Evolutionary conservation across 1,140 invertebrate genomes (phyloP).

Genomic region (Muscidifurax raptorellus): DNA sequence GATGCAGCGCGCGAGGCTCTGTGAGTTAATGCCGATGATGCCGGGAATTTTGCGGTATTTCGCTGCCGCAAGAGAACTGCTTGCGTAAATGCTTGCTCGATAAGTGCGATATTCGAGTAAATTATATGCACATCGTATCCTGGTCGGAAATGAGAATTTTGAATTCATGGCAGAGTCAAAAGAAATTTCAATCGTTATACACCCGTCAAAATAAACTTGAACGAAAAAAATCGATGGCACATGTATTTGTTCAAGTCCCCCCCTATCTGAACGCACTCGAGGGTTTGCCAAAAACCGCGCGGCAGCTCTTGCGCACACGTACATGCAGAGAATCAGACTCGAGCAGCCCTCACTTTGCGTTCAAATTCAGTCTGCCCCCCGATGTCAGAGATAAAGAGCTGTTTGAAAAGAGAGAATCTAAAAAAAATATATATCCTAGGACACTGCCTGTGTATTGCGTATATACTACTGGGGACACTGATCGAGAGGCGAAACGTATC

Average conservation of each 20-base stretch:
- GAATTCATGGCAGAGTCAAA: no score
- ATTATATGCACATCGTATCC: background rate
- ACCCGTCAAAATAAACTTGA: background rate
- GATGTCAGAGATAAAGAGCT: constrained; percentile 42
- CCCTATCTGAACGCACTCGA: constrained; percentile 10
- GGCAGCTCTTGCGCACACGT: background rate
- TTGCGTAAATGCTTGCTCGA: background rate
- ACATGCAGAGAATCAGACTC: constrained; percentile 18
- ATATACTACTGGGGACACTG: background rate
- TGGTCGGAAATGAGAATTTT: no score
- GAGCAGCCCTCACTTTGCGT: background rate
- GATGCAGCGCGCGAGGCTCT: background rate
- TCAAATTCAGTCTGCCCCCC: background rate
- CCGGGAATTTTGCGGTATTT: background rate
- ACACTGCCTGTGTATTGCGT: background rate
- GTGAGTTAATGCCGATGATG: background rate
- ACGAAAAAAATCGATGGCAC: background rate
- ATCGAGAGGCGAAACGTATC: constrained; percentile 56
- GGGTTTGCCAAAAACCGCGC: constrained; percentile 21
- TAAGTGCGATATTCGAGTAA: background rate
- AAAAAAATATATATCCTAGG: constrained; percentile 14
- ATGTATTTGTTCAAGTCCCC: background rate
- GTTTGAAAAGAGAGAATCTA: constrained; percentile 45
- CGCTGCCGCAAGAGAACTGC: no score
- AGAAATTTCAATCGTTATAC: no score